Conservation (phyloP, 2,797 vertebrate species). For the Spondyliosoma cantharus region DNA sequence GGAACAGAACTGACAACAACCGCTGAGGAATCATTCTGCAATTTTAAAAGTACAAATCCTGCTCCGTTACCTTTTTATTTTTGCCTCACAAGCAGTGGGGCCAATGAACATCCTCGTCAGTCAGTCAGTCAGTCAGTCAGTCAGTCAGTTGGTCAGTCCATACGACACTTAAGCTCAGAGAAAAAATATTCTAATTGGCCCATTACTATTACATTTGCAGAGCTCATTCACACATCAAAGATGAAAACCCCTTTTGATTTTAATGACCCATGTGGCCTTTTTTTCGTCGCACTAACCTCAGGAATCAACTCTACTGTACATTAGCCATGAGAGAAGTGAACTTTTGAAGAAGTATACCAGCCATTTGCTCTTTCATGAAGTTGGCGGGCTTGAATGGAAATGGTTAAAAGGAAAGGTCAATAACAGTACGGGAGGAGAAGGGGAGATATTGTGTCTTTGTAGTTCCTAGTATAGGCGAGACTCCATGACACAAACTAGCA, state of each 20-base stretch:
- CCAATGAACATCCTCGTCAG: background rate
- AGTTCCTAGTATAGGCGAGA: background rate
- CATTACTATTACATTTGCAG: conserved; percentile 5
- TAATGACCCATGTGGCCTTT: conserved; percentile 26
- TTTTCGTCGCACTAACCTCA: background rate
- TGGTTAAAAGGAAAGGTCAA: background rate
- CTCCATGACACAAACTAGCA: background rate
- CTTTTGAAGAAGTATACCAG: conserved; percentile 7
- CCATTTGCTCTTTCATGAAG: conserved; percentile 18
- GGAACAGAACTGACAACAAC: background rate
- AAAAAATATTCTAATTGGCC: conserved; percentile 9
- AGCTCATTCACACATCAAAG: conserved; percentile 25
- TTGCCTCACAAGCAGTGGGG: background rate
- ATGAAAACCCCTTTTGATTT: conserved; percentile 29
- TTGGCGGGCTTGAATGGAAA: background rate
- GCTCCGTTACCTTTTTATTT: background rate
- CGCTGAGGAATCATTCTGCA: background rate
- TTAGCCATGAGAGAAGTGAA: background rate
- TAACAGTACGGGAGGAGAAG: background rate
- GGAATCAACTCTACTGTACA: conserved; percentile 1
- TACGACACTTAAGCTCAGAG: background rate
- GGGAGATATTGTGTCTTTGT: background rate
- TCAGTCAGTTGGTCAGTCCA: conserved; percentile 3
- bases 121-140: conserved; percentile 1
- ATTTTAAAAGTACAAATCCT: background rate